A percentile compares a stretch with the other conserved stretches of the same genome.
Evolutionary conservation across 2,113 vertebrate species (phyloP).

Genomic region (Raphicerus campestris): DNA sequence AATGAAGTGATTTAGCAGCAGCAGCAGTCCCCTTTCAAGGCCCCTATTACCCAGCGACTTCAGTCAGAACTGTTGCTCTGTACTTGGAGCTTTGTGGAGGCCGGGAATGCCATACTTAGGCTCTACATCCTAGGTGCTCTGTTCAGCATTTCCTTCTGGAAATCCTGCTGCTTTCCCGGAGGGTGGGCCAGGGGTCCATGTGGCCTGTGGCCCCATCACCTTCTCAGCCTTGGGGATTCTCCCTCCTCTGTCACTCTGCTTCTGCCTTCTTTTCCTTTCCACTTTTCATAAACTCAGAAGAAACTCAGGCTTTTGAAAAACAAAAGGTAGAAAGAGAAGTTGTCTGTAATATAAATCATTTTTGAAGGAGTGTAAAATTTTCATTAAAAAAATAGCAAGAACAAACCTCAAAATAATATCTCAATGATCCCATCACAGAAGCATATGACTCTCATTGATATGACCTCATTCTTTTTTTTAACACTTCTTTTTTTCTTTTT

Average conservation of each 20-base stretch:
- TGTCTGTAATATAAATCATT: neutral
- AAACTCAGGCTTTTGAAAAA: slow-evolving; percentile 11
- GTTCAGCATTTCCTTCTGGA: neutral
- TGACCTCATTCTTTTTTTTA: neutral
- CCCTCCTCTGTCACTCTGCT: neutral
- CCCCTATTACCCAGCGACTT: neutral
- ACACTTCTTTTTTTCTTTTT: neutral
- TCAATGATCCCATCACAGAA: neutral
- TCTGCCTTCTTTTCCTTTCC: slow-evolving; percentile 3
- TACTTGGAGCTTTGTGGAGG: neutral
- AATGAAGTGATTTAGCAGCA: too few species aligned
- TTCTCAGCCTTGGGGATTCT: neutral
- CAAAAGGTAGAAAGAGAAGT: slow-evolving; percentile 26
- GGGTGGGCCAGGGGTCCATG: neutral
- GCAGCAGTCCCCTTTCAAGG: neutral
- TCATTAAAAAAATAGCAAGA: neutral
- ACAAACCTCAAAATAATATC: slow-evolving; percentile 15
- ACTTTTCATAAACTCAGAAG: neutral
- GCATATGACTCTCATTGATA: neutral
- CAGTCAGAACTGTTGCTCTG: neutral
- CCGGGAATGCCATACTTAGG: neutral
- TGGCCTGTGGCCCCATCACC: too few species aligned
- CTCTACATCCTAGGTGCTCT: neutral
- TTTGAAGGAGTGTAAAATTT: neutral
- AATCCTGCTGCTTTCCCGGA: neutral